Evolutionary conservation across 2,888 invertebrate species (phyloP), one percentile per base, ranked within the genome.

Genomic region (Tachina lurida): DNA sequence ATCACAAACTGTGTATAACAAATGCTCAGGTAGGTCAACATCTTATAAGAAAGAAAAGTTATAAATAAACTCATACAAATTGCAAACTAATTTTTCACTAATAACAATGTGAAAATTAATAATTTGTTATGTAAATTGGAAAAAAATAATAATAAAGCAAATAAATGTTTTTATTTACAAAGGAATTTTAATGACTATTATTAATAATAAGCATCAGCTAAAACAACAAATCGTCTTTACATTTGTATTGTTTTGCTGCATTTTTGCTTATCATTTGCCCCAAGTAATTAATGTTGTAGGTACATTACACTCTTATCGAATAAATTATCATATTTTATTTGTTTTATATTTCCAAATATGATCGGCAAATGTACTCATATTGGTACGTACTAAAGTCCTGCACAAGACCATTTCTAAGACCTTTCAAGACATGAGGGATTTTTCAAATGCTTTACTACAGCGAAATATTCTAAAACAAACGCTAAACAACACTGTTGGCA

Each of bases 1-100:
- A 86, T 76, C 86, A 80, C 39, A 84, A 82, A 41, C 78, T 81
- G 41, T 81, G 31, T 52, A 76, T 79, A 78, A 31, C 31, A 31
- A 84, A 74, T 62, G 87, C 84, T 56, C 87, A 87, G 87, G 87
- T 87, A 74, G 58, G 86, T 79, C 43, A 71, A 71, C 13, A 54
- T 67, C 67, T 52, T 52, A 22, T 60, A 49, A 47, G 45, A 63
- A 43, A 63, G 60, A 60, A 39, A 60, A 39, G 4, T 39, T 60
- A 60, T 39, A 43, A 43, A 62, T 62, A 62, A 67, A 77, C 15
- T 10, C 12, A 4, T 19, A 63, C 2, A 12, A 63, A 12, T 43
- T 45, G 19, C 9, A 3, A 22, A 17, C 1, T 19, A 31, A 13
- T 47, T 22, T 10, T 62, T 58, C 17, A 68, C 15, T 3, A 63